Evolutionary conservation across 2,888 invertebrate genomes (phyloP), one percentile per base, ranked within the genome.

Genomic region (Seira musarum): DNA sequence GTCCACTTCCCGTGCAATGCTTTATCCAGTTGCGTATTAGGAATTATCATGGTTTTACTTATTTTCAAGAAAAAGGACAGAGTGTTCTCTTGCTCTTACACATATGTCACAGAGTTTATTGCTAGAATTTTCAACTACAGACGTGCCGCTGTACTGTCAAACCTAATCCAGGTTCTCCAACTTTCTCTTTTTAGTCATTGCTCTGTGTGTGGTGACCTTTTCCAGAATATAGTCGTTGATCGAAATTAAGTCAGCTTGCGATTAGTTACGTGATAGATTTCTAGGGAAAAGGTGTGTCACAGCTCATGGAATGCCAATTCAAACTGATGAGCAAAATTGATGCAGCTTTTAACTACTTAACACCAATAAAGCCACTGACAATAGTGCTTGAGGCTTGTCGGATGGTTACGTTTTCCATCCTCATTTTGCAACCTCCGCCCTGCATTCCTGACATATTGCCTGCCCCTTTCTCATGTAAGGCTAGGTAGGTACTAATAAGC

Each of bases 331-430:
- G 40, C 40, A 40, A 40, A 8, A 40, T 40, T 40, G 40, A 35
- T 30, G 35, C 66, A 49, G 72, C 49, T 72, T 74, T 74, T 57
- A 74, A 74, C 57, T 66, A 65, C 74, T 74, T 74, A 74, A 74
- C 65, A 66, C 77, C 77, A 77, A 71, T 77, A 71, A 64, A 70
- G 65, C 77, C 49, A 40, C 57, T 77, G 71, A 66, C 77, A 70
- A 66, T 77, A 71, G 71, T 64, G 40, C 77, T 71, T 77, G 64
- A 57, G 71, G 71, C 70, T 77, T 25, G 49, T 60, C 66, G 40
- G 13, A 40, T 71, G 77, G 71, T 77, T 77, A 71, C 71, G 21
- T n/a, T 40, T 77, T 15, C 64, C 35, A 57, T 66, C 49, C 70
- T 70, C 69, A 13, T 40, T 8, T 5, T 8, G 6, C 24, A n/a